Evolutionary conservation across 2,113 vertebrate genomes (phyloP).

Genomic region (Urocolius indicus): DNA sequence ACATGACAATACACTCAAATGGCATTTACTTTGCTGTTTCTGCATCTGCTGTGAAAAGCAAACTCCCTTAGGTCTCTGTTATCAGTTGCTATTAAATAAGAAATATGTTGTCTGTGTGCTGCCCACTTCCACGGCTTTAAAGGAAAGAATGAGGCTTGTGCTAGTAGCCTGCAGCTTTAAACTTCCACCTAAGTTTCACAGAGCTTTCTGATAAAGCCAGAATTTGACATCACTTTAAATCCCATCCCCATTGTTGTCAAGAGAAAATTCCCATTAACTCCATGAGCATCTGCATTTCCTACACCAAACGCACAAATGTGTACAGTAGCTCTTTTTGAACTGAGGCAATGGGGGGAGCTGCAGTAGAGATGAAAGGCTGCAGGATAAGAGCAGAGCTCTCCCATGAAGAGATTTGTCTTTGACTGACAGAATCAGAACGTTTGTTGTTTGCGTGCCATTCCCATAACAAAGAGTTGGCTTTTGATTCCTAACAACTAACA

Average conservation of each 20-base stretch:
- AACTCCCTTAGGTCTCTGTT: background rate
- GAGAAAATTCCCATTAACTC: background rate
- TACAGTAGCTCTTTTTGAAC: background rate
- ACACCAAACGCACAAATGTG: background rate
- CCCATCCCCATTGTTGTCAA: background rate
- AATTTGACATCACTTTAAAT: background rate
- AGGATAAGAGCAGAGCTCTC: background rate
- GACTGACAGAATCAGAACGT: background rate
- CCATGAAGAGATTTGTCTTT: background rate
- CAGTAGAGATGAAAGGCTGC: slow-evolving; percentile 25
- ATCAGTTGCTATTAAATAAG: background rate
- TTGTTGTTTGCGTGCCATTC: background rate
- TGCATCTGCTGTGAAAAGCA: background rate
- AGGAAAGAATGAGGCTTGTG: background rate
- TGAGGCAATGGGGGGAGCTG: background rate
- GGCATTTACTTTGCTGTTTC: background rate
- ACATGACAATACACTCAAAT: background rate
- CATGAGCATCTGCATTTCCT: background rate
- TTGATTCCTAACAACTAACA: background rate
- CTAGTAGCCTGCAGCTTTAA: background rate
- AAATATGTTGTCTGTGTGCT: background rate
- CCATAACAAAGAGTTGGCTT: background rate
- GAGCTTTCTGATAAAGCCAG: background rate
- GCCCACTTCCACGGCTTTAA: background rate
- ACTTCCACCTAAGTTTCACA: background rate